These are phyloP conservation scores for Lasius fuliginosus DNA, from an alignment of 2,888 invertebrate genomes.

Conservation along the genomic window DNA sequence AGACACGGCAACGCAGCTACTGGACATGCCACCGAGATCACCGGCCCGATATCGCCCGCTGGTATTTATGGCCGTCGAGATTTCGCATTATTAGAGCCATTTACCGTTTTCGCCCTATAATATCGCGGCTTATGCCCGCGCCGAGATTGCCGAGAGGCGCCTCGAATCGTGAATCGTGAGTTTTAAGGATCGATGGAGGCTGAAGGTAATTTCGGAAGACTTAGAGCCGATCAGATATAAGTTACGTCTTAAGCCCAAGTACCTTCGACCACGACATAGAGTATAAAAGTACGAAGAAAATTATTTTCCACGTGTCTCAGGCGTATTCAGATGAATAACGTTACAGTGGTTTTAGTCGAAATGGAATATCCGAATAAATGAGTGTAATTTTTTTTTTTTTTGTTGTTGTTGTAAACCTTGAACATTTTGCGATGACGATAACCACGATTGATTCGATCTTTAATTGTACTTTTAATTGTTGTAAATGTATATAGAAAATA, in stretches of 20 bases:
- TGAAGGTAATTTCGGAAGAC: conserved; percentile 54
- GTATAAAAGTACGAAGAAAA: conserved; percentile 28
- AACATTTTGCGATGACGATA: neutral
- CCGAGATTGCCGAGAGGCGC: conserved; percentile 60
- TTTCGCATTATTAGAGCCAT: conserved; percentile 86
- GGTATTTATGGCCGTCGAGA: conserved; percentile 85
- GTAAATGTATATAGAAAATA: neutral
- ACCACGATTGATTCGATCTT: neutral
- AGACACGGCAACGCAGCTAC: conserved; percentile 82
- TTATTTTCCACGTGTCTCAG: conserved; percentile 21
- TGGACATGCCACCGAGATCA: conserved; percentile 84
- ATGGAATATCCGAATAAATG: neutral
- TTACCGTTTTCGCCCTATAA: conserved; percentile 84
- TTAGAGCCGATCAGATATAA: conserved; percentile 55
- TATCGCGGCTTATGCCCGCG: conserved; percentile 74
- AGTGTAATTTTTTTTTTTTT: conserved; percentile 8
- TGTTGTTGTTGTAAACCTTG: neutral
- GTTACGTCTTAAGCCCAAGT: conserved; percentile 56
- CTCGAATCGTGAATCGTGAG: conserved; percentile 66
- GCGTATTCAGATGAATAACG: neutral
- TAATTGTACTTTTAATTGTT: neutral
- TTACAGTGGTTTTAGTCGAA: neutral
- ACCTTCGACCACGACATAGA: conserved; percentile 44
- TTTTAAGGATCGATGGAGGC: conserved; percentile 60
- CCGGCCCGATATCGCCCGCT: conserved; percentile 81